These are phyloP conservation scores for Oryzaephilus surinamensis DNA, from an alignment of 1,140 invertebrate genomes.

Conservation along the genomic window DNA sequence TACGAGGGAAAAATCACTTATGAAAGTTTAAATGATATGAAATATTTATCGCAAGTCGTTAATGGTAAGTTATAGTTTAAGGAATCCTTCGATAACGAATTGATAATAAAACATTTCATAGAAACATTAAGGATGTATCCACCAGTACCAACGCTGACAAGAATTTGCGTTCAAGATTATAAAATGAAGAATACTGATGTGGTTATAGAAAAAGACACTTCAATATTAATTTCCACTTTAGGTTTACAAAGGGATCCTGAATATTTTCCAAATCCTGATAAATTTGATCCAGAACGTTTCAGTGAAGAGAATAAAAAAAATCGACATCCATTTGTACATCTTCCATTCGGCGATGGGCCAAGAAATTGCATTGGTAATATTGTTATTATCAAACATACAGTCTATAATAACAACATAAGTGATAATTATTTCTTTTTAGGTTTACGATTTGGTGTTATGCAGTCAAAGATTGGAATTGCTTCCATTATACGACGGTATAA, in stretches of 20 bases:
- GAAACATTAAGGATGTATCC: constrained; percentile 11
- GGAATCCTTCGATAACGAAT: not conserved
- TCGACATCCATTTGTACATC: constrained; percentile 32
- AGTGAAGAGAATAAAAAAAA: constrained; percentile 32
- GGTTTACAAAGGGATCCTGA: constrained; percentile 35
- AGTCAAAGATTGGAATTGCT: constrained; percentile 32
- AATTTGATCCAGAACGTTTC: constrained; percentile 53
- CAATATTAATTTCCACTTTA: constrained; percentile 29
- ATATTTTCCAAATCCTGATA: constrained; percentile 45
- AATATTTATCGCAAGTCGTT: constrained; percentile 44
- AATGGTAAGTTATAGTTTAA: constrained; percentile 26
- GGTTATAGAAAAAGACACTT: constrained; percentile 30
- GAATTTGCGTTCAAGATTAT: constrained; percentile 36
- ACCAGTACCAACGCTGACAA: constrained; percentile 27
- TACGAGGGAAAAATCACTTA: constrained; percentile 43
- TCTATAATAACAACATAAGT: constrained; percentile 3
- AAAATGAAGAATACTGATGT: constrained; percentile 34
- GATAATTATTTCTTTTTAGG: constrained; percentile 27
- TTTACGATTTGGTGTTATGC: constrained; percentile 32
- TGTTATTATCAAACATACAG: constrained; percentile 1
- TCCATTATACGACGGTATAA: too few species aligned
- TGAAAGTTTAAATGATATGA: constrained; percentile 46
- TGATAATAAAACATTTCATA: not conserved
- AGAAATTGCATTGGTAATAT: constrained; percentile 42
- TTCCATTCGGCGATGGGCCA: constrained; percentile 46